Base-by-base conservation (phyloP, 2,797 vertebrate genomes). In the Kryptopterus vitreolus region DNA sequence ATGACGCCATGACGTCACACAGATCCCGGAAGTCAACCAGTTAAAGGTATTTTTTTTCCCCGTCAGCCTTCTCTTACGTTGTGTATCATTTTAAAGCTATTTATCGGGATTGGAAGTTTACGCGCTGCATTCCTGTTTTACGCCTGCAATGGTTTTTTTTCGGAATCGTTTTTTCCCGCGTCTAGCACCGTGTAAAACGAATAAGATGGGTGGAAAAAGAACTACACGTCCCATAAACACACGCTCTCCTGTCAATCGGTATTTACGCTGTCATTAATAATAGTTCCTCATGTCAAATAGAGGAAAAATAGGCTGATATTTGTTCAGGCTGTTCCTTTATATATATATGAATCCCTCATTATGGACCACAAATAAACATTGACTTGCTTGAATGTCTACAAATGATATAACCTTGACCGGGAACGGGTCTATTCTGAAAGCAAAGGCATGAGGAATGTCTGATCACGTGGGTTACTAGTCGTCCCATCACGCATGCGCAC, bases 101-200 rank as follows among this genome's bases (percentile, higher is more conserved):
- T 33, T 2, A 7, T 33, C 10, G 15, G 92, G 88, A 90, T 18
- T 24, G 8, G 20, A 38, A 7, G 33, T 38, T 15, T 35, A 38
- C 22, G 18, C 16, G 50, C 24, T 5, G 24, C 26, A 12, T 55
- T 33, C 26, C 18, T 71, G 8, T 31, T 38, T 38, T 24, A 7
- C 29, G 6, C 33, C 3, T 31, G 55, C 6, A 43, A 43, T 43
- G 7, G 90, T 92, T 90, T 91, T 92, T 91, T 87, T 29, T 48
- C 3, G 91, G 90, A 84, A 89, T 91, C 87, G 92, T 87, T 92
- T 87, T 92, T 93, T 92, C 87, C 87, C 84, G 90, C 91, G 90
- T 93, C 91, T 22, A 0, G 3, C 38, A 3, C 38, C 1, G 50
- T 66, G 2, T 63, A n/a, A 77, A 66, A n/a, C n/a, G n/a, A n/a